Conservation (phyloP, 2,888 invertebrate species). For the Morinoia aosen region DNA sequence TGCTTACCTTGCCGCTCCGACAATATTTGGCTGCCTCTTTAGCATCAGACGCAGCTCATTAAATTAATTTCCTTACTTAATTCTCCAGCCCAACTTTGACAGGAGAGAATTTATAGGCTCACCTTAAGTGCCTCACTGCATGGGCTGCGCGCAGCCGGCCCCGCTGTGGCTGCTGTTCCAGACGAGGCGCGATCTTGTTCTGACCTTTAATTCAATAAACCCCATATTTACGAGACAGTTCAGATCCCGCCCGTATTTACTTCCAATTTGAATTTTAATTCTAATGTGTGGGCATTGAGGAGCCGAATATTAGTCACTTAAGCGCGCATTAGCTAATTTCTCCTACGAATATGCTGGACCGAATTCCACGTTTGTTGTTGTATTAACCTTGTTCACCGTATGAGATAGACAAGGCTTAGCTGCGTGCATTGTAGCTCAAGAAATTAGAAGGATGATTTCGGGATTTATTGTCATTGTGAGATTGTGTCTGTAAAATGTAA, state of each 20-base stretch:
- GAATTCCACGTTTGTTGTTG: background rate
- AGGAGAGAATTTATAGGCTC: background rate
- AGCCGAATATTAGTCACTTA: background rate
- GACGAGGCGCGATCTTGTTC: background rate
- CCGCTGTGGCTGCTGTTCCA: background rate
- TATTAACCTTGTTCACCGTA: background rate
- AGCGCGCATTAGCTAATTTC: background rate
- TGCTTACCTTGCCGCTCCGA: constrained; percentile 2
- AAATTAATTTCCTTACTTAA: constrained; percentile 17
- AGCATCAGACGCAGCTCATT: constrained; percentile 12
- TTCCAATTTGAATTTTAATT: background rate
- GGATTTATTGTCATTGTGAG: background rate
- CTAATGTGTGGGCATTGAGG: background rate
- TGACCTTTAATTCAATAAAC: background rate
- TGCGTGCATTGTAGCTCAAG: background rate
- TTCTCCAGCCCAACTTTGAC: constrained; percentile 17
- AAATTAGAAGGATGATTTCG: background rate
- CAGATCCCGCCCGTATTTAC: background rate
- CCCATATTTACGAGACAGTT: background rate
- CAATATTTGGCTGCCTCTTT: constrained; percentile 12
- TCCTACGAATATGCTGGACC: background rate
- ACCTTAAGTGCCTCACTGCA: constrained; percentile 4
- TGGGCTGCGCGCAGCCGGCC: background rate
- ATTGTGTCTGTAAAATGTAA: background rate
- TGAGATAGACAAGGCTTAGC: background rate